Percentiles rank a stretch among this genome's conserved stretches.
Evolutionary conservation across 2,888 invertebrate genomes (phyloP).

Genomic region (Tetramorium bicarinatum): DNA sequence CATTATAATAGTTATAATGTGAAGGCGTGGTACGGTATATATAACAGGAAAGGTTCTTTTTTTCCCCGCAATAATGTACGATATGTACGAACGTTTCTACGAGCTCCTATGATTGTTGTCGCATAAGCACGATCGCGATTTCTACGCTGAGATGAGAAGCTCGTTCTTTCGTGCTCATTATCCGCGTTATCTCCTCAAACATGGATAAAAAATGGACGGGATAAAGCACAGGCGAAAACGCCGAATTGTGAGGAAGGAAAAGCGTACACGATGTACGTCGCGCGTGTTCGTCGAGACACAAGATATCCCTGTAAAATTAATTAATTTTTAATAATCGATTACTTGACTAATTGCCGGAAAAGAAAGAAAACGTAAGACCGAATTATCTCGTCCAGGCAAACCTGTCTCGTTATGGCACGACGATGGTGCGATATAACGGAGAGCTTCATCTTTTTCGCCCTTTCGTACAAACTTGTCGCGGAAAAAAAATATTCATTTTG

Average conservation of each 20-base stretch:
- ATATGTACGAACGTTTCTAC: conserved; percentile 22
- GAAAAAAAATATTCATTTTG: conserved; percentile 68
- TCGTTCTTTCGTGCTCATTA: conserved; percentile 9
- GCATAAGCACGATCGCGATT: conserved; percentile 8
- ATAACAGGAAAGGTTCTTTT: too few species aligned
- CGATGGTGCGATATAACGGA: conserved; percentile 25
- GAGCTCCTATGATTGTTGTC: conserved; percentile 22
- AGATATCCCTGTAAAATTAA: not conserved
- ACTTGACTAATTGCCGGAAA: conserved; percentile 15
- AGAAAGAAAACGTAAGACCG: conserved; percentile 28
- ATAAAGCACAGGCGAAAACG: conserved; percentile 60
- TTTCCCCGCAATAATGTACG: conserved; percentile 9
- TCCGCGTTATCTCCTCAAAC: conserved; percentile 47
- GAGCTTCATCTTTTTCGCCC: not conserved
- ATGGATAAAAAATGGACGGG: conserved; percentile 73
- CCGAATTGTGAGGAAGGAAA: conserved; percentile 26
- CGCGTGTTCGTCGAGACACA: conserved; percentile 1
- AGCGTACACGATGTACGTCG: conserved; percentile 22
- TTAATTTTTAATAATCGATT: conserved; percentile 9
- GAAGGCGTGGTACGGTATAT: too few species aligned
- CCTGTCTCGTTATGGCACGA: conserved; percentile 63
- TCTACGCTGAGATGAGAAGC: not conserved
- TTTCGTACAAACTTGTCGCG: not conserved
- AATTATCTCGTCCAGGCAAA: conserved; percentile 11
- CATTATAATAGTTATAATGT: too few species aligned